A percentile compares a stretch with the other conserved stretches of the same genome.
Conservation (phyloP, 2,113 vertebrate genomes). For the Xiphophorus couchianus region DNA sequence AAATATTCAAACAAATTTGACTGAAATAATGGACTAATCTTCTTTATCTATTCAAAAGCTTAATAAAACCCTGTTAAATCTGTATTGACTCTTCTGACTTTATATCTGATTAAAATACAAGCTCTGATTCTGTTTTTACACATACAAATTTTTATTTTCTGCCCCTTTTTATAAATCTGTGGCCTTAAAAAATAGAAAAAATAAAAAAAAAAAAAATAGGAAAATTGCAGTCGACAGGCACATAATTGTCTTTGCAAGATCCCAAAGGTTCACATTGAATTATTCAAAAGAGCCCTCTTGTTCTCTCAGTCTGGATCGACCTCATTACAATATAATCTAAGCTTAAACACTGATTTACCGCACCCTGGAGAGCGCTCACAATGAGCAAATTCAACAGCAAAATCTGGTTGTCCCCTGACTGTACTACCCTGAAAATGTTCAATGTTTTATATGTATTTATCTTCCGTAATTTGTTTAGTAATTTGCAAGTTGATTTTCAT, state of each 20-base stretch:
- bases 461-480: neutral
- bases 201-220: neutral
- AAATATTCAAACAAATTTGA: neutral
- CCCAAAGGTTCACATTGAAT: slow-evolving; percentile 52
- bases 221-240: slow-evolving; percentile 16
- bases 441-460: slow-evolving; percentile 1
- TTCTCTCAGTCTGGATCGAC: slow-evolving; percentile 24
- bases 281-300: slow-evolving; percentile 46
- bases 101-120: slow-evolving; percentile 19
- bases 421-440: slow-evolving; percentile 1
- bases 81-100: slow-evolving; percentile 3
- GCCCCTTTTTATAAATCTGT: slow-evolving; percentile 6
- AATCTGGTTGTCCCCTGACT: neutral
- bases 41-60: neutral
- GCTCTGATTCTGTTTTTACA: neutral
- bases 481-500: slow-evolving; percentile 5
- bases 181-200: slow-evolving; percentile 4
- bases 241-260: slow-evolving; percentile 33
- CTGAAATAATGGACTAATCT: neutral
- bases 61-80: neutral
- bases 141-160: neutral
- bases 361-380: neutral
- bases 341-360: slow-evolving; percentile 28
- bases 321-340: slow-evolving; percentile 42
- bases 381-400: slow-evolving; percentile 13